These are phyloP conservation scores for Prionailurus bengalensis DNA, from an alignment of 2,113 vertebrate genomes.

Conservation along the genomic window DNA sequence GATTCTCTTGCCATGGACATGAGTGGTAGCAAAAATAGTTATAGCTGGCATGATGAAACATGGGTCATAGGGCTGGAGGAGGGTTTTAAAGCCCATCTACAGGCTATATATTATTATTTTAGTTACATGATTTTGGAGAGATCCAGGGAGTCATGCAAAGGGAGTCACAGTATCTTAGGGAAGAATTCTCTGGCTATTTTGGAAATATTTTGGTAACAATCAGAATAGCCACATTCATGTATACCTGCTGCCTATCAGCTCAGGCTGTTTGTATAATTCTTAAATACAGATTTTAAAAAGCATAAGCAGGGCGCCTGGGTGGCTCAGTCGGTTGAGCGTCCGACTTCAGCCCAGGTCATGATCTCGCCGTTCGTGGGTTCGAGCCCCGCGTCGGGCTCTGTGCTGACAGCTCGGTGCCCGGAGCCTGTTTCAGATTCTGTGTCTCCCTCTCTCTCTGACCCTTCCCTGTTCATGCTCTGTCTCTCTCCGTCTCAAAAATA, in stretches of 20 bases:
- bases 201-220: background rate
- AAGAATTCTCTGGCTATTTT: background rate
- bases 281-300: background rate
- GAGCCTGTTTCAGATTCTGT: too few relatives aligned
- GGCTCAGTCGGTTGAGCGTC: too few relatives aligned
- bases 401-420: too few relatives aligned
- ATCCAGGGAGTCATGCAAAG: background rate
- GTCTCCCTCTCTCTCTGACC: too few relatives aligned
- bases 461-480: too few relatives aligned
- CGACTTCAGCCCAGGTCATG: too few relatives aligned
- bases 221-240: background rate
- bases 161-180: background rate
- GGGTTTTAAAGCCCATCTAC: background rate
- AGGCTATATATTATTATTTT: background rate
- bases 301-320: background rate
- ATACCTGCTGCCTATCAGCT: background rate
- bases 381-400: too few relatives aligned
- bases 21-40: slow-evolving; percentile 12
- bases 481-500: too few relatives aligned
- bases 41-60: background rate
- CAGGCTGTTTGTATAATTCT: background rate
- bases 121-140: background rate
- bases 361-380: too few relatives aligned
- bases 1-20: background rate
- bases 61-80: background rate